Percentiles rank a stretch among this genome's conserved stretches.
These are phyloP conservation scores for Euwallacea fornicatus DNA, from an alignment of 1,140 invertebrate species.

Conservation along the genomic window DNA sequence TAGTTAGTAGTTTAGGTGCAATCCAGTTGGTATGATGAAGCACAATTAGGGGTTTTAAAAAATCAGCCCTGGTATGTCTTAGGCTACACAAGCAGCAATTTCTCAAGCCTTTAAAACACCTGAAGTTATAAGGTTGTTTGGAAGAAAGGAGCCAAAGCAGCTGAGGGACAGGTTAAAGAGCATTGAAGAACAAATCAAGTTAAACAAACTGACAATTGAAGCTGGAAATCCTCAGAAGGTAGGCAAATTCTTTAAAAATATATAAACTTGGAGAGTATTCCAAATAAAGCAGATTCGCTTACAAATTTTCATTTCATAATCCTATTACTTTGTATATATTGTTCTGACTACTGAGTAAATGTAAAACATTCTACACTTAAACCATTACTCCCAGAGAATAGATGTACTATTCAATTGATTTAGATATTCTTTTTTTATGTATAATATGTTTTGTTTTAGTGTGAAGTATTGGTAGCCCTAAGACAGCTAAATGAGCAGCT, in stretches of 20 bases:
- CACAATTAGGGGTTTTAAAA: no score
- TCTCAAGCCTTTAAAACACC: constrained; percentile 78
- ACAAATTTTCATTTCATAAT: no score
- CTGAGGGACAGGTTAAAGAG: constrained; percentile 64
- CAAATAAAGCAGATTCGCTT: no score
- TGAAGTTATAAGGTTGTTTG: constrained; percentile 77
- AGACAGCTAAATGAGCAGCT: constrained; percentile 70
- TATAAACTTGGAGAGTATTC: no score
- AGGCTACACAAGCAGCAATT: constrained; percentile 78
- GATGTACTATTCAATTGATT: no score
- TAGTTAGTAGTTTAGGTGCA: constrained; percentile 60
- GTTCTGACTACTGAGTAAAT: no score
- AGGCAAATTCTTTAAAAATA: constrained; percentile 1
- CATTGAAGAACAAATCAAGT: constrained; percentile 59
- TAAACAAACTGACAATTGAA: constrained; percentile 56
- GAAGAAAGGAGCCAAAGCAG: constrained; percentile 71
- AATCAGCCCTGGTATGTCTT: not conserved
- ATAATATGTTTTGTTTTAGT: constrained; percentile 51
- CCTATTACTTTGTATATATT: no score
- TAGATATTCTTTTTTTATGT: no score
- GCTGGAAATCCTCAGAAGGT: constrained; percentile 54
- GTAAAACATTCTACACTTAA: no score
- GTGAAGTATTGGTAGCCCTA: constrained; percentile 70
- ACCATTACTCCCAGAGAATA: no score
- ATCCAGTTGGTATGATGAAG: constrained; percentile 48